Base-by-base conservation (phyloP, 1,140 invertebrate genomes). In the Pinna nobilis region DNA sequence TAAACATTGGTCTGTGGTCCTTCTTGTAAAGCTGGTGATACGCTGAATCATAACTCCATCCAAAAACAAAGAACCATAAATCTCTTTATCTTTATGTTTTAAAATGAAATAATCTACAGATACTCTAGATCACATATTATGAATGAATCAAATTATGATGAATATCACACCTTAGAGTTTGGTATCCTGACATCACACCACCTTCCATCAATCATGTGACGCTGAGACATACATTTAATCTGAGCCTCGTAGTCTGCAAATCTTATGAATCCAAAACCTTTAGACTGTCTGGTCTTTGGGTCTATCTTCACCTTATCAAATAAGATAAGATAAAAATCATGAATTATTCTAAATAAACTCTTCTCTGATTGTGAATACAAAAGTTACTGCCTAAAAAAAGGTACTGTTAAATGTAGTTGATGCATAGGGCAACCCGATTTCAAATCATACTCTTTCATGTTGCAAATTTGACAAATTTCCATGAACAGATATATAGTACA, bases 111-210 rank as follows among this genome's bases (percentile, higher is more conserved):
- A 2, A 30, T 50, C 28, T 30, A 66, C 20, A 51, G 15, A 20
- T 13, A 7, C 30, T 5, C 5, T 49, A n/a, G 49, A n/a, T 50
- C 39, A 50, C 20, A 50, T 66, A 4, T 11, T 13, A 66, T 50
- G 51, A 11, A 23, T 20, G 35, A n/a, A n/a, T n/a, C n/a, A n/a
- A n/a, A n/a, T n/a, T n/a, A n/a, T 53, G 28, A 18, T 47, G n/a
- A 1, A 0, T 2, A 15, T 41, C 7, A 35, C 71, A 89, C 87
- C 84, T 88, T 89, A 7, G 89, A 90, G 77, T 87, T 84, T 18
- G 97, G 97, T 88, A 99, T 96, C 90, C 97, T 96, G 0, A 98
- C 97, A 90, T 98, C 97, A 91, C 97, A 99, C 95, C 96, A 97
- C 82, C 97, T 91, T 0, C 96, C 96, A 90, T 97, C 96, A 82